phyloP scores from a whole-genome alignment of 2,888 invertebrate genomes.

The Nephrotoma guestfalica region DNA sequence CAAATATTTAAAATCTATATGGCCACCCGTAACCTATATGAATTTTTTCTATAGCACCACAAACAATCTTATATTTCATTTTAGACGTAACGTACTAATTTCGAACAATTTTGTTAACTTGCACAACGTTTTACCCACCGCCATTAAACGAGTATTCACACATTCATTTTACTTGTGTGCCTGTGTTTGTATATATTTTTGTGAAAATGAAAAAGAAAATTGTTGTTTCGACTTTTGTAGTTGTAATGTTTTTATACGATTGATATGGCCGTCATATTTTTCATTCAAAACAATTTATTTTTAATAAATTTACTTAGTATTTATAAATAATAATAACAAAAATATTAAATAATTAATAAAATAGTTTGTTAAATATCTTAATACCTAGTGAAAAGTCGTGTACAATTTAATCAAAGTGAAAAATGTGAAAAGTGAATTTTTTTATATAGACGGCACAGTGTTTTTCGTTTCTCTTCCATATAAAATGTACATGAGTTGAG shows the following conservation, averaged over 20 bases:
- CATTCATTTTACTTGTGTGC: not conserved
- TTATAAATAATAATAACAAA: not conserved
- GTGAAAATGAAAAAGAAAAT: not conserved
- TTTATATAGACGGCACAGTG: not conserved
- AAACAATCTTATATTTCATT: not conserved
- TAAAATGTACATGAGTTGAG: not conserved
- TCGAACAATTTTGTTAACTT: not conserved
- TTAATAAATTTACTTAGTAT: not conserved
- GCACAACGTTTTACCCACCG: not conserved
- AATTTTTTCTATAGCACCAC: too few relatives aligned
- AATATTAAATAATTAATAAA: not conserved
- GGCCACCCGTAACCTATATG: too few relatives aligned
- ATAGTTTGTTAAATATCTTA: not conserved
- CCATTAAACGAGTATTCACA: not conserved
- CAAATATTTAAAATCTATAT: too few relatives aligned
- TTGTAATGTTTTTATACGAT: not conserved
- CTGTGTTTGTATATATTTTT: not conserved
- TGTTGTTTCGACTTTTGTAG: not conserved
- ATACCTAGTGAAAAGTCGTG: not conserved
- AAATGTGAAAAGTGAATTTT: not conserved
- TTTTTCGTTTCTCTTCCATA: not conserved
- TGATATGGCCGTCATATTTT: not conserved
- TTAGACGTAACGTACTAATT: not conserved
- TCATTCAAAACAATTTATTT: not conserved
- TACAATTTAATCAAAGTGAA: not conserved